Evolutionary conservation across 2,797 vertebrate genomes (phyloP).

Genomic region (Sebastolobus altivelis): DNA sequence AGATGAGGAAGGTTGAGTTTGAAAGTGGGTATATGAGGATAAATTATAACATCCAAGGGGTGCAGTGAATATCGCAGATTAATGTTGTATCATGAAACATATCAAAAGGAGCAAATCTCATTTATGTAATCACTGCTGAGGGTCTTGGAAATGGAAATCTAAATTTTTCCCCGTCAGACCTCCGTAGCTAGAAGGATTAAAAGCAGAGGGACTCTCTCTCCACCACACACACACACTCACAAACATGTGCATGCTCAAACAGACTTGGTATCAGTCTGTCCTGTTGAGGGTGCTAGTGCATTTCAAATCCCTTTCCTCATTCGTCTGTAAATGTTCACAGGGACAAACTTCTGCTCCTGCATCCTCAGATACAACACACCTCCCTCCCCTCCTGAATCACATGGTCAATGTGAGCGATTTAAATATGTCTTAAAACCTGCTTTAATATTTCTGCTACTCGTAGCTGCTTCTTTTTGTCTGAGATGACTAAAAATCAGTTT

Average conservation of each 20-base stretch:
- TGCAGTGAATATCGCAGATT: background rate
- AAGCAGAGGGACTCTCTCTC: background rate
- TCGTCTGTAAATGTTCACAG: background rate
- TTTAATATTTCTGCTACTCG: background rate
- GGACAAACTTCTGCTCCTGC: conserved; percentile 4
- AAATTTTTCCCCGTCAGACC: background rate
- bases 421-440: background rate
- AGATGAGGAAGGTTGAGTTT: background rate
- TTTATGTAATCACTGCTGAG: background rate
- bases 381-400: background rate
- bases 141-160: background rate
- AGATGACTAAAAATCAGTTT: conserved; percentile 1
- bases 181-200: background rate
- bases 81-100: background rate
- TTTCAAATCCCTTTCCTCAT: conserved; percentile 41
- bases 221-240: background rate
- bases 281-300: conserved; percentile 71
- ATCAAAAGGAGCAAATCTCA: background rate
- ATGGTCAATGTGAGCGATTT: background rate
- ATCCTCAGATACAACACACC: background rate
- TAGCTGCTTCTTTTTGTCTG: background rate
- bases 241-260: background rate
- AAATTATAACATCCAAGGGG: background rate
- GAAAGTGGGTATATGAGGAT: background rate
- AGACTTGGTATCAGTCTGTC: conserved; percentile 37